phyloP scores from a whole-genome alignment of 2,888 invertebrate genomes.

The Ephialtes manifestator region DNA sequence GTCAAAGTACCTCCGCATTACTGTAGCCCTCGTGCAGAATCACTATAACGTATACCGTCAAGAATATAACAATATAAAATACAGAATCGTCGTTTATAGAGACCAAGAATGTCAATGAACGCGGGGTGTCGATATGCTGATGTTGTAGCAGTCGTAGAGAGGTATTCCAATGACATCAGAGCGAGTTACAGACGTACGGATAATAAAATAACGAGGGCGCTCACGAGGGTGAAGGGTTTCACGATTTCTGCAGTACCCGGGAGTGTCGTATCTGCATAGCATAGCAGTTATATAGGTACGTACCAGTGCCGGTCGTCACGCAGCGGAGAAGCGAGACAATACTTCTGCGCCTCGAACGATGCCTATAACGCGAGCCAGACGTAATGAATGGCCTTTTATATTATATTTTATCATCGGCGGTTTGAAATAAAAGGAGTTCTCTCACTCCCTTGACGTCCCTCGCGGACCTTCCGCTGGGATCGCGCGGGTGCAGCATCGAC shows the following conservation, averaged over 20 bases:
- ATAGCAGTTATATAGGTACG: conserved; percentile 2
- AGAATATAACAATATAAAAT: conserved; percentile 48
- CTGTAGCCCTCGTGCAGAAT: conserved; percentile 21
- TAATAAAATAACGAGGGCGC: conserved; percentile 66
- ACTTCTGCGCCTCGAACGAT: conserved; percentile 32
- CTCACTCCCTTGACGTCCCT: conserved; percentile 35
- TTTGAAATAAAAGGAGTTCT: conserved; percentile 72
- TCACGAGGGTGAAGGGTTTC: conserved; percentile 59
- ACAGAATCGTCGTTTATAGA: conserved; percentile 26
- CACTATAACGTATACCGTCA: conserved; percentile 21
- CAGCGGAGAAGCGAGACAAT: conserved; percentile 56
- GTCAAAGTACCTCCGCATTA: not conserved
- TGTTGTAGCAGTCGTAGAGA: not conserved
- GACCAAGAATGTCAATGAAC: conserved; percentile 49
- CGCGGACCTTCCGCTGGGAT: conserved; percentile 25
- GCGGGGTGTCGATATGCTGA: conserved; percentile 55
- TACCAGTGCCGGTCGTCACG: conserved; percentile 54
- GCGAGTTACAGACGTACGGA: conserved; percentile 45
- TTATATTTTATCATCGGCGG: conserved; percentile 74
- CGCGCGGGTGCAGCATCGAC: conserved; percentile 34
- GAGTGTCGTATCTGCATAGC: conserved; percentile 17
- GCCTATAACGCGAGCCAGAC: conserved; percentile 60
- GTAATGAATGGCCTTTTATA: conserved; percentile 80
- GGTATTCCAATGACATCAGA: not conserved
- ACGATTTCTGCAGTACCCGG: conserved; percentile 50